Conservation (phyloP, 2,797 vertebrate genomes). For the Hypotaenidia philippensis region DNA sequence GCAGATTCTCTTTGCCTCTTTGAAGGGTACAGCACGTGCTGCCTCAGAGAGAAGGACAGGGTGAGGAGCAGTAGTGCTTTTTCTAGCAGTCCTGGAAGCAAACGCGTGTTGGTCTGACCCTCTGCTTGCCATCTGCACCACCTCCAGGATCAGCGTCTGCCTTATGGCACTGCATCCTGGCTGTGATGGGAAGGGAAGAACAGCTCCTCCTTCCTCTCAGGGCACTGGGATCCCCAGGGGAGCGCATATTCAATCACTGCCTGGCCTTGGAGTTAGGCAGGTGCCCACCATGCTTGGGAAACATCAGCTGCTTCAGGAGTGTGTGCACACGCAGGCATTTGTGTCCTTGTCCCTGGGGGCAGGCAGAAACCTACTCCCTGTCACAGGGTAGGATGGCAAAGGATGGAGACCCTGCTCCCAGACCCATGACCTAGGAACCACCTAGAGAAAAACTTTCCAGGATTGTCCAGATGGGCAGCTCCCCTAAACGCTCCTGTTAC, state of each 20-base stretch:
- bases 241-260: neutral
- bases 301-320: neutral
- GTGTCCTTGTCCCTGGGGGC: neutral
- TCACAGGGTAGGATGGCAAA: rapidly evolving
- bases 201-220: neutral
- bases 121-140: neutral
- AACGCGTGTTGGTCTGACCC: neutral
- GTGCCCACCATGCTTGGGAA: neutral
- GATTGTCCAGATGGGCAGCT: neutral
- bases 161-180: neutral
- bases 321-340: neutral
- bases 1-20: neutral
- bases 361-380: neutral
- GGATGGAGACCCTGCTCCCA: neutral
- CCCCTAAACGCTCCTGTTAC: neutral
- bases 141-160: neutral
- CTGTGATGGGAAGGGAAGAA: neutral
- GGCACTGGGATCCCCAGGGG: neutral
- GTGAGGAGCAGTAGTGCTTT: neutral
- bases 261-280: neutral
- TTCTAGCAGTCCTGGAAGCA: neutral
- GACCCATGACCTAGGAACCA: neutral
- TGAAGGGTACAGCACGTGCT: neutral
- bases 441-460: neutral
- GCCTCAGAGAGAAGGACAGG: neutral